These are phyloP conservation scores for Naja naja DNA, from an alignment of 2,113 vertebrate genomes.

Conservation along the genomic window DNA sequence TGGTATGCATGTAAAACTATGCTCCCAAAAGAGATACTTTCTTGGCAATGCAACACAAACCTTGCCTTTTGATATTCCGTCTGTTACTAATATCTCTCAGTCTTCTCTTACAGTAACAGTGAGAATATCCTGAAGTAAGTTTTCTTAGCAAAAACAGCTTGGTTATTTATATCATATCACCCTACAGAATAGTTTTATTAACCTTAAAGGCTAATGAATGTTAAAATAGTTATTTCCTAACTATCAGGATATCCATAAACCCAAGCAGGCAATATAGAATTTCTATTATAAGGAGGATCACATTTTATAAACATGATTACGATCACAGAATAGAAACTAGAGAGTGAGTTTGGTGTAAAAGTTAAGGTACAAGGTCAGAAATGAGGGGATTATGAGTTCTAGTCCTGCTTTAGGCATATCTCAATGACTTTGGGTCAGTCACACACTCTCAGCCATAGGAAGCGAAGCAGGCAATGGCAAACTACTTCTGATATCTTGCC, in stretches of 20 bases:
- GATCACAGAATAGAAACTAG: neutral
- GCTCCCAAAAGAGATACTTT: neutral
- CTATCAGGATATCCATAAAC: neutral
- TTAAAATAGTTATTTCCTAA: neutral
- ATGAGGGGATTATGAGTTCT: neutral
- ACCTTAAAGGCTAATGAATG: neutral
- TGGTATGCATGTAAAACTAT: neutral
- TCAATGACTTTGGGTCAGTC: neutral
- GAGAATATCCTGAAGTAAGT: neutral
- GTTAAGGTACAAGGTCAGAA: neutral
- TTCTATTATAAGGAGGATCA: neutral
- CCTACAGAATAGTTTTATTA: neutral
- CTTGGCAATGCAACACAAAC: neutral
- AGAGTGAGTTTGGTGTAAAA: neutral
- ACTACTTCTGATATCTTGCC: neutral
- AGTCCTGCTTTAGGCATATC: neutral
- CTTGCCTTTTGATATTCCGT: neutral
- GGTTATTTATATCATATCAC: neutral
- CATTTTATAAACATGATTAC: neutral
- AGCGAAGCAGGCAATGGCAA: neutral
- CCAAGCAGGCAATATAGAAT: neutral
- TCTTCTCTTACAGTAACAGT: neutral
- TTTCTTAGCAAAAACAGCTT: neutral
- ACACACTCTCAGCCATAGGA: neutral
- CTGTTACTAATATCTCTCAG: neutral